Conservation (phyloP, 2,888 invertebrate genomes). For the Pharmacophagus antenor region DNA sequence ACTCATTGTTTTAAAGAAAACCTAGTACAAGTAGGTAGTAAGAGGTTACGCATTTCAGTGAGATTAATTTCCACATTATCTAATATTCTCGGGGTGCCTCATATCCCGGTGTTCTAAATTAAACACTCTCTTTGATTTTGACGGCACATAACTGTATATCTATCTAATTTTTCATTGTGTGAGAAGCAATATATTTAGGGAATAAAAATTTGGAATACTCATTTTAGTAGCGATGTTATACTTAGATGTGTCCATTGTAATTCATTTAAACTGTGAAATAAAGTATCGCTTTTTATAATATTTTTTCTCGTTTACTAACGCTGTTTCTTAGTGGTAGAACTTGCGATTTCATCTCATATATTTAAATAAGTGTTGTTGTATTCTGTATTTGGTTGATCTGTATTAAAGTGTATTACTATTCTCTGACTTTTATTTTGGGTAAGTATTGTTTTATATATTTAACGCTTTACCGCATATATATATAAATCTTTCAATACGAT, state of each 20-base stretch:
- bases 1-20: too few species aligned
- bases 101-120: too few species aligned
- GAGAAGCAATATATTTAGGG: not conserved
- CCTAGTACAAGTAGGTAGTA: too few species aligned
- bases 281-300: not conserved
- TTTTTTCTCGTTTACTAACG: not conserved
- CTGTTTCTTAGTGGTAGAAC: not conserved
- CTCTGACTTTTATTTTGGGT: not conserved
- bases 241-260: not conserved
- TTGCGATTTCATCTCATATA: not conserved
- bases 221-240: too few species aligned
- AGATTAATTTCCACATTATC: too few species aligned
- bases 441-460: conserved; percentile 1
- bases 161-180: not conserved
- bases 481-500: too few species aligned
- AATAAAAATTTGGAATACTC: not conserved
- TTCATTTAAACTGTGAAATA: not conserved
- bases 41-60: too few species aligned
- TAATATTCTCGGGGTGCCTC: not conserved
- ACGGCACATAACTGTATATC: too few species aligned
- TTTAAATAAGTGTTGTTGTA: not conserved
- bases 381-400: not conserved
- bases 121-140: not conserved
- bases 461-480: not conserved
- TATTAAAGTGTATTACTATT: not conserved